Conservation (phyloP, 1,140 invertebrate species). For the Heliothis virescens region DNA sequence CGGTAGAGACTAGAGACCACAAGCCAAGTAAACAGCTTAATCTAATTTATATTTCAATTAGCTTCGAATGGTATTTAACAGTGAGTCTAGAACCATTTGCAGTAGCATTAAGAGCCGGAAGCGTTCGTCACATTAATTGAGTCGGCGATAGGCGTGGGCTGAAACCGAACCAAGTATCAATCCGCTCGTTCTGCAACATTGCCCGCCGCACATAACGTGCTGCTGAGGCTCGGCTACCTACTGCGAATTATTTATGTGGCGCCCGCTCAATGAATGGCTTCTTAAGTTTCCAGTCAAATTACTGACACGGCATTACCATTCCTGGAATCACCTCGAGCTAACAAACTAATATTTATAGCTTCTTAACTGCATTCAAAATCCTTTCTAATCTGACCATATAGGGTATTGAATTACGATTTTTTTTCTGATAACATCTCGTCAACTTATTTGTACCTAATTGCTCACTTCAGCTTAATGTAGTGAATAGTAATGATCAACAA, state of each 20-base stretch:
- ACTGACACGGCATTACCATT: conserved; percentile 50
- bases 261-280: conserved; percentile 58
- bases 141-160: conserved; percentile 61
- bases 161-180: conserved; percentile 44
- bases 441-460: conserved; percentile 12
- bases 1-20: too few species aligned
- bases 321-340: conserved; percentile 33
- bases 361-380: not conserved
- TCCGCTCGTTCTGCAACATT: conserved; percentile 63
- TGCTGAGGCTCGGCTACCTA: conserved; percentile 49
- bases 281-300: conserved; percentile 51
- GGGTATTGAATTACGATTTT: conserved; percentile 33
- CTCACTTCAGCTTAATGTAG: conserved; percentile 31
- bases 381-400: conserved; percentile 47
- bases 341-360: conserved; percentile 36
- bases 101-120: conserved; percentile 59
- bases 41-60: conserved; percentile 1
- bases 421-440: conserved; percentile 34
- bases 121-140: conserved; percentile 59
- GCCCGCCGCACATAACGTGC: conserved; percentile 55
- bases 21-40: not conserved
- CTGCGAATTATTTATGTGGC: conserved; percentile 68
- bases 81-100: conserved; percentile 34
- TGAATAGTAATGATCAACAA: conserved; percentile 17
- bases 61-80: conserved; percentile 13